A percentile compares a stretch with the other conserved stretches of the same genome.
phyloP scores from a whole-genome alignment of 2,888 invertebrate genomes.

The Anorthoa munda region DNA sequence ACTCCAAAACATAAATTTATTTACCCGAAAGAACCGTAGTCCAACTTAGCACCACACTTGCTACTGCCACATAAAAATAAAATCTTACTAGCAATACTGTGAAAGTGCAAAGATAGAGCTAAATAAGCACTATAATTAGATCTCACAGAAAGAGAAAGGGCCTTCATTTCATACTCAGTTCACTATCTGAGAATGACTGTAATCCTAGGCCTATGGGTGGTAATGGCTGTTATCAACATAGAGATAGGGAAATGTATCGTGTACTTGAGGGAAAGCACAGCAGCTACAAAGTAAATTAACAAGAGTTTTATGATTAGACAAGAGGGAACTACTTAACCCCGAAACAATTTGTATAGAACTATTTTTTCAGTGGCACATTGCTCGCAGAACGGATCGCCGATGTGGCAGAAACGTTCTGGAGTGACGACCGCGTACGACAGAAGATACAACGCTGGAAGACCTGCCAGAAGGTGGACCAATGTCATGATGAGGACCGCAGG shows the following conservation, averaged over 20 bases:
- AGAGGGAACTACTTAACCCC: neutral
- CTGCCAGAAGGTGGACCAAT: neutral
- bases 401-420: neutral
- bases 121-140: conserved; percentile 25
- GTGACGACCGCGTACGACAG: no score
- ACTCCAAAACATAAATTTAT: neutral
- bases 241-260: conserved; percentile 3
- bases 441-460: neutral
- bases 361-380: neutral
- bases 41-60: neutral
- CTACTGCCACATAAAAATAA: conserved; percentile 14
- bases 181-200: conserved; percentile 14
- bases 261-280: conserved; percentile 8
- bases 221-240: conserved; percentile 16
- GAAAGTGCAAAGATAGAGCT: conserved; percentile 30
- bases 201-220: conserved; percentile 7
- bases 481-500: neutral
- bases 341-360: neutral
- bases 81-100: conserved; percentile 9
- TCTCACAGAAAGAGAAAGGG: conserved; percentile 23
- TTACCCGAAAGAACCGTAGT: neutral
- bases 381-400: neutral
- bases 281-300: neutral
- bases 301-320: neutral
- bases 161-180: neutral